Evolutionary conservation across 1,140 invertebrate species (phyloP), one percentile per base, ranked within the genome.

Genomic region (Luehdorfia chinensis): DNA sequence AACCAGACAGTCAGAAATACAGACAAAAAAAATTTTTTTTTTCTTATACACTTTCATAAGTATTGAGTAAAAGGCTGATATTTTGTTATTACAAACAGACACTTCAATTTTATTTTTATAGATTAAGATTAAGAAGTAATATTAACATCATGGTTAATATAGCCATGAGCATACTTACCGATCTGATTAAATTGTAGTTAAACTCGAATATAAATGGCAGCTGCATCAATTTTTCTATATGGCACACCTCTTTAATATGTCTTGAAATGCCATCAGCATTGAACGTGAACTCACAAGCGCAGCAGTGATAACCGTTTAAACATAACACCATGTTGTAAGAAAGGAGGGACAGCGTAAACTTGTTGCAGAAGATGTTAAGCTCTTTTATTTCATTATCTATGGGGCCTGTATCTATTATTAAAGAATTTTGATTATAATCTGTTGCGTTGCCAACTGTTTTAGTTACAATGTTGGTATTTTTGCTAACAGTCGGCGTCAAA

Each of bases 151-250:
- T n/a, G n/a, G n/a, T n/a, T n/a, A n/a, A n/a, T n/a, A n/a, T n/a
- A n/a, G n/a, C n/a, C n/a, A n/a, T n/a, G n/a, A n/a, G n/a, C n/a
- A 34, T 36, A 56, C 62, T 61, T 37, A 67, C 64, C 50, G 37
- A 11, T 63, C 64, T 55, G 11, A 67, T 49, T 1, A 67, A 30
- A 43, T 67, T 47, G 5, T 28, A 2, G 5, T 41, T 45, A 5
- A 44, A 59, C 4, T 30, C 11, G 1, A 9, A 6, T 12, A 53
- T 41, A 30, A 64, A 67, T 0, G 47, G 43, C 3, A 33, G 28
- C 4, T n/a, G 8, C 1, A 8, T 25, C 11, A 64, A 6, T 2
- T 6, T 39, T 1, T 21, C 13, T 2, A 54, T 8, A 50, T 61
- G 59, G 7, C 4, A 12, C 1, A 18, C 7, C 2, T 48, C 13